phyloP scores from a whole-genome alignment of 2,113 vertebrate genomes.

The Podiceps cristatus region DNA sequence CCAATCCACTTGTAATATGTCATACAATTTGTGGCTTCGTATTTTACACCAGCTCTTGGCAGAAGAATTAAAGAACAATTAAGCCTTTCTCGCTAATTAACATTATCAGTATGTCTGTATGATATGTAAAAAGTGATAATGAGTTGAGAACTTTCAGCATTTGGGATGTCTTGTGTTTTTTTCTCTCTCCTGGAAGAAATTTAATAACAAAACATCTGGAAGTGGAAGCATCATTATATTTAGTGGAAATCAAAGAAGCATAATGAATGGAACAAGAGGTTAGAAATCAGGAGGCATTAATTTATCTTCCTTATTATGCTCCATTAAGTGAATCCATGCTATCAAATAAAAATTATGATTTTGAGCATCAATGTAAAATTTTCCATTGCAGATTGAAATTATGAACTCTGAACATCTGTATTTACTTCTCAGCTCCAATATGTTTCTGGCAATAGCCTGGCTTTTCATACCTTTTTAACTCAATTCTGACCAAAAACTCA shows the following conservation, averaged over 20 bases:
- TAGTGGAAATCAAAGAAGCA: not conserved
- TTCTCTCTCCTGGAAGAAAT: not conserved
- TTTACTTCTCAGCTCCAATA: not conserved
- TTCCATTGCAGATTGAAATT: not conserved
- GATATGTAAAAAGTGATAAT: slow-evolving; percentile 12
- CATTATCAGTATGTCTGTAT: not conserved
- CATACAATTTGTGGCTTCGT: not conserved
- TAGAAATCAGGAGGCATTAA: not conserved
- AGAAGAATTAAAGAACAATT: slow-evolving; percentile 41
- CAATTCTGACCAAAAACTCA: not conserved
- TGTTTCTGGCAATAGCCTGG: not conserved
- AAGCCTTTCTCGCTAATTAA: slow-evolving; percentile 17
- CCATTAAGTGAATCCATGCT: not conserved
- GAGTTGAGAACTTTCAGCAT: not conserved
- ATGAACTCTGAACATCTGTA: not conserved
- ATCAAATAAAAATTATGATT: not conserved
- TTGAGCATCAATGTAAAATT: not conserved
- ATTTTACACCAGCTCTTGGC: not conserved
- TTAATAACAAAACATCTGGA: not conserved
- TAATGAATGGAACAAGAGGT: not conserved
- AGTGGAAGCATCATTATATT: not conserved
- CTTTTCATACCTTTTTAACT: not conserved
- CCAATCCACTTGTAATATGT: not conserved
- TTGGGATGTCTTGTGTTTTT: not conserved
- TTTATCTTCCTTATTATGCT: not conserved